phyloP scores from a whole-genome alignment of 2,888 invertebrate genomes.

The Polymixis lichenea region DNA sequence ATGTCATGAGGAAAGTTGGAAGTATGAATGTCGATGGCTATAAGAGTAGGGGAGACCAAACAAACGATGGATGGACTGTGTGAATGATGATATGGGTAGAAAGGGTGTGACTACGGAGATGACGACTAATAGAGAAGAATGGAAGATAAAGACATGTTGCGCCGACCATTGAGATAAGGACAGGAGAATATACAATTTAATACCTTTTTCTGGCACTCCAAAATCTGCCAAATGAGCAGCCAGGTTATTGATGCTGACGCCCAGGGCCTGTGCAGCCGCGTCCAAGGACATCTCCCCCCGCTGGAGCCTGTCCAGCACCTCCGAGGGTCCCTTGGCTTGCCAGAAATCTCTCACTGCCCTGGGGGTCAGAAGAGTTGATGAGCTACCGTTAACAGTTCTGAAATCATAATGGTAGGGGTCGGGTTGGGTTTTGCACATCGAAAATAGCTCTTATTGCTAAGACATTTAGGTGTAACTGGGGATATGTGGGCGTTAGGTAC shows the following conservation, averaged over 20 bases:
- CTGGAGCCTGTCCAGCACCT: constrained; percentile 93
- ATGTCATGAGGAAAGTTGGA: too few relatives aligned
- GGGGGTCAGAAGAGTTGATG: constrained; percentile 56
- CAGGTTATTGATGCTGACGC: constrained; percentile 94
- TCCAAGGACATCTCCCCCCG: constrained; percentile 93
- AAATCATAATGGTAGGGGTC: constrained; percentile 24
- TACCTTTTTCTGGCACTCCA: constrained; percentile 73
- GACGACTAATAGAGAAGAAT: too few relatives aligned
- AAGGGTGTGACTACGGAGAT: too few relatives aligned
- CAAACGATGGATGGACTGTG: too few relatives aligned
- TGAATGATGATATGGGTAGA: too few relatives aligned
- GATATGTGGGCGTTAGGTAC: too few relatives aligned
- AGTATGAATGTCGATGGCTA: too few relatives aligned
- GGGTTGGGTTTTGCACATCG: background rate
- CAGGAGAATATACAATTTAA: background rate
- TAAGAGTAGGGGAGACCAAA: too few relatives aligned
- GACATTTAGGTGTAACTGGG: background rate
- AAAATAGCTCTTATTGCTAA: background rate
- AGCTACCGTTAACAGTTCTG: constrained; percentile 45
- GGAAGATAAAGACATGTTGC: too few relatives aligned
- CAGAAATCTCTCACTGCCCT: constrained; percentile 92
- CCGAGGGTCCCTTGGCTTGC: constrained; percentile 94
- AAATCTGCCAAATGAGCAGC: constrained; percentile 91
- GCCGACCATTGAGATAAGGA: too few relatives aligned
- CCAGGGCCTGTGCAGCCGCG: constrained; percentile 93